A percentile compares a stretch with the other conserved stretches of the same genome.
Conservation (phyloP, 2,888 invertebrate species). For the Strigamia crassipes region DNA sequence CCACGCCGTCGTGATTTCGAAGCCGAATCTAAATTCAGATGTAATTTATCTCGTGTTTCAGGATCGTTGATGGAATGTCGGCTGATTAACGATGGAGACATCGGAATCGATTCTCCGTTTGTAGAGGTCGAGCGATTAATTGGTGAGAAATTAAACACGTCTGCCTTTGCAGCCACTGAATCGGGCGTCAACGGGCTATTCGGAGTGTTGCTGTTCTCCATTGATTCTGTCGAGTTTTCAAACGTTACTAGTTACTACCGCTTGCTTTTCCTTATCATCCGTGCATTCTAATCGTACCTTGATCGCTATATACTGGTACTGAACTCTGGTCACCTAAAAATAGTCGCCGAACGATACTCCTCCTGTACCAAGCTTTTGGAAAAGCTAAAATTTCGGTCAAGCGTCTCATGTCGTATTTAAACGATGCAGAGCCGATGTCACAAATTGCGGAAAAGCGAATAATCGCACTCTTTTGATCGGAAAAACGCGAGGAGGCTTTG, state of each 20-base stretch:
- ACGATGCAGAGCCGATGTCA: slow-evolving; percentile 93
- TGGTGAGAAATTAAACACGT: slow-evolving; percentile 48
- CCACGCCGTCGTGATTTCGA: slow-evolving; percentile 12
- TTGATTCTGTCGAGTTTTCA: slow-evolving; percentile 50
- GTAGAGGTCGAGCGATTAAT: background rate
- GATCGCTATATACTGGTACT: slow-evolving; percentile 52
- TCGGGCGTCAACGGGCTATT: slow-evolving; percentile 49
- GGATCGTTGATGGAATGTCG: background rate
- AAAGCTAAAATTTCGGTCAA: slow-evolving; percentile 96
- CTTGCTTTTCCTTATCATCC: background rate
- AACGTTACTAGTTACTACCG: background rate
- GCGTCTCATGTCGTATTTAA: slow-evolving; percentile 98
- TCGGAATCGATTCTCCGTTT: background rate
- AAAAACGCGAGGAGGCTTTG: slow-evolving; percentile 36
- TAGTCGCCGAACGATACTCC: slow-evolving; percentile 86
- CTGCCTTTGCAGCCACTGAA: slow-evolving; percentile 46
- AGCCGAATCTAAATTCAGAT: slow-evolving; percentile 25
- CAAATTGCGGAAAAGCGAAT: slow-evolving; percentile 92
- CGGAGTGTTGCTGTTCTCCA: slow-evolving; percentile 52
- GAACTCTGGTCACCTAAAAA: slow-evolving; percentile 90
- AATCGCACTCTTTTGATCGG: slow-evolving; percentile 65
- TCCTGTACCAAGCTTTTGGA: slow-evolving; percentile 97
- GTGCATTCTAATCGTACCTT: slow-evolving; percentile 49
- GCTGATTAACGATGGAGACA: slow-evolving; percentile 25
- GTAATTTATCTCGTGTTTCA: slow-evolving; percentile 43